Base-by-base conservation (phyloP, 2,113 vertebrate species). In the Cranoglanis bouderius region DNA sequence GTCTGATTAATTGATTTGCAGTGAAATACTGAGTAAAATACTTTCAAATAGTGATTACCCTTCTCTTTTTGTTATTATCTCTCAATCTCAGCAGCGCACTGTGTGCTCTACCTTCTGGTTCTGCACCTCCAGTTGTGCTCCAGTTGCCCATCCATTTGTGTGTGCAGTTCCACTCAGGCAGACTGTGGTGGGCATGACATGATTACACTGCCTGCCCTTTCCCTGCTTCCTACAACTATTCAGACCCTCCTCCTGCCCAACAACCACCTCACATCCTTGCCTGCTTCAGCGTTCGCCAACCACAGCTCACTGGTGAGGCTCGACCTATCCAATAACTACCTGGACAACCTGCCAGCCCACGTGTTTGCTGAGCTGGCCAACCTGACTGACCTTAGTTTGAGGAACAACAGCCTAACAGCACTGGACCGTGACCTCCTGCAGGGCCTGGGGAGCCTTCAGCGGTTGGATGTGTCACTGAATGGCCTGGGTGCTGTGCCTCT, bases 251-350 rank as follows among this genome's bases (percentile, higher is more conserved):
- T 97, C 92, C 97, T 99, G 88, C 94, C 97, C 94, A 99, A 99
- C 96, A 99, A 99, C 94, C 97, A 96, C 92, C 95, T 99, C 35
- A 96, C 96, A 80, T 93, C 91, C 29, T 95, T 99, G 92, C 96
- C 97, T 0, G 94, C 94, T 88, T 93, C 95, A 46, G 95, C 97
- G 63, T 98, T 99, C n/a, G 92, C 96, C 93, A 99, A 99, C 93
- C 95, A 98, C 90, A 97, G 97, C 85, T 95, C 96, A 46, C 94
- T 99, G 40, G 97, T 98, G 95, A 96, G 97, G 86, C 92, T 99
- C 94, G 98, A 99, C 90, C 95, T 99, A 86, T 99, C 98, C 86
- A 99, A 99, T 94, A 99, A 99, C 95, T 99, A 98, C 94, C 94
- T 99, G 92, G 98, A 99, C 92, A 97, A 98, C 94, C 95, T 99